A percentile compares a stretch with the other conserved stretches of the same genome.
These are phyloP conservation scores for Hypomecis atomaria DNA, from an alignment of 2,888 invertebrate species.

Conservation along the genomic window DNA sequence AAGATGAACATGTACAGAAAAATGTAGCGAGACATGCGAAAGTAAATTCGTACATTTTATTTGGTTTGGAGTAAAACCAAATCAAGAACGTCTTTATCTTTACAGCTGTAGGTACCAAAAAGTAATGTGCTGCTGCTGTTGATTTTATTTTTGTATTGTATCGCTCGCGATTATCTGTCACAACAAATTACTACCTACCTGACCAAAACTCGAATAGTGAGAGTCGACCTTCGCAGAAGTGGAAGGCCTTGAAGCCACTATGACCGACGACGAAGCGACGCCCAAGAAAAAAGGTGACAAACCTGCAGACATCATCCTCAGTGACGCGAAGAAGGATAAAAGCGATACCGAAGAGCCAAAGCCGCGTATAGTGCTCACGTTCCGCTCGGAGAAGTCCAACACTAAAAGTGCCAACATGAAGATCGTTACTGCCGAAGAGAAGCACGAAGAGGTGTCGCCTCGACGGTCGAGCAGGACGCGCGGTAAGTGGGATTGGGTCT, in stretches of 20 bases:
- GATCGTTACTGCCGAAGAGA: slow-evolving; percentile 77
- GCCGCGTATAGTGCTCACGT: slow-evolving; percentile 86
- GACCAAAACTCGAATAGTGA: slow-evolving; percentile 29
- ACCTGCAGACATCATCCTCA: slow-evolving; percentile 57
- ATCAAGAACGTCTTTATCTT: no score
- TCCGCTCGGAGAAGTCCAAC: slow-evolving; percentile 85
- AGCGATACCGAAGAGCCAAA: slow-evolving; percentile 73
- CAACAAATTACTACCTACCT: neutral
- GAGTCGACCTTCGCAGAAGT: slow-evolving; percentile 46
- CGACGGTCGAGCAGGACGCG: slow-evolving; percentile 68
- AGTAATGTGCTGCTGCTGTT: no score
- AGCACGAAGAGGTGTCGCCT: slow-evolving; percentile 69
- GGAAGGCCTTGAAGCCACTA: slow-evolving; percentile 66
- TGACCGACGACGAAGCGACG: slow-evolving; percentile 68
- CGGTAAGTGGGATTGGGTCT: slow-evolving; percentile 72
- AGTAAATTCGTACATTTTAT: no score
- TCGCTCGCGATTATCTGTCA: neutral
- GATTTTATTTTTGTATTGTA: neutral
- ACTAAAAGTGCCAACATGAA: slow-evolving; percentile 82
- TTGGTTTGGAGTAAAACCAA: no score
- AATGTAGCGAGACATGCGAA: no score
- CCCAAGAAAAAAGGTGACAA: slow-evolving; percentile 68
- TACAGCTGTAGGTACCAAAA: no score
- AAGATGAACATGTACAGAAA: no score
- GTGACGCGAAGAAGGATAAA: slow-evolving; percentile 67